Evolutionary conservation across 2,888 invertebrate species (phyloP), one percentile per base, ranked within the genome.

Genomic region (Cecidostiba fungosa): DNA sequence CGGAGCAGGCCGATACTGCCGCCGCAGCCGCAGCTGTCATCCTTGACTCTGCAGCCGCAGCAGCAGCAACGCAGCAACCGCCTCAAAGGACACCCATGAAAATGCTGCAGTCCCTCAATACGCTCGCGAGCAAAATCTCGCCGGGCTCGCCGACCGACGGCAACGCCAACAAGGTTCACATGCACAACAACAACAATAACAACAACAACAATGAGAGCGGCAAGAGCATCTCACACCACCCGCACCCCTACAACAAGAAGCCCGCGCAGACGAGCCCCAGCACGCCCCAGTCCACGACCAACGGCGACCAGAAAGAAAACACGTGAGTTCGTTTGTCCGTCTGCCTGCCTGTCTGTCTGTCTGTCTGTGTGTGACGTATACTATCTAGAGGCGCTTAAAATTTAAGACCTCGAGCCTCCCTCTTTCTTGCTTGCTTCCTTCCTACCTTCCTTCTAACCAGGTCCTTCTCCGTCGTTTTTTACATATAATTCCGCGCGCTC

Each of bases 51-150:
- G 43, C 39, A 72, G 72, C 66, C 39, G 72, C 72, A 43, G 90
- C 89, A 90, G 88, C 90, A 90, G 89, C 76, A 86, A 88, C 23
- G 85, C 89, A 89, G 89, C 90, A 36, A 88, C 88, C 88, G 89
- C 36, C 90, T 87, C 87, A 86, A 73, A 91, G 92, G 85, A 89
- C 88, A 82, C 92, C 92, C 88, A 93, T 94, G 94, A 94, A 94
- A 93, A 97, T 97, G 97, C 95, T 98, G 94, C 96, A 97, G 94
- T 97, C 97, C 91, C 95, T 98, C 94, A 97, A 97, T 95, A 96
- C 96, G 94, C 95, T 98, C 94, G 97, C 97, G 94, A 97, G 97
- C 93, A 98, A 98, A 94, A 96, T 97, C 94, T 97, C 97, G 94
- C 97, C 97, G 93, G 97, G 97, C 94, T 94, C 94, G 86, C 94